Conservation (phyloP, 2,888 invertebrate genomes). For the Camptogramma bilineatum region DNA sequence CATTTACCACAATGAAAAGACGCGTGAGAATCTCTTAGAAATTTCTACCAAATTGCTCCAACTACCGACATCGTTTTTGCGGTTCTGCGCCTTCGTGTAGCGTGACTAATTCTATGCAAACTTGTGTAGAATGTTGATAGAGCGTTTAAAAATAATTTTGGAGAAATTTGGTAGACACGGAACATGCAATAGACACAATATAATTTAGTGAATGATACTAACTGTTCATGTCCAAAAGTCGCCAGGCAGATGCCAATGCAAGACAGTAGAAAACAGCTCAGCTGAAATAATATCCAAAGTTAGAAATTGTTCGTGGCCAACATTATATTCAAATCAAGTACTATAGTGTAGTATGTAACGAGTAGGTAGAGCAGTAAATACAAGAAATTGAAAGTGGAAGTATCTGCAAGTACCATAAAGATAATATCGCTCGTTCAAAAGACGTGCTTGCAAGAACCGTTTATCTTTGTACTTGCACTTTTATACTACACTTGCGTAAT, state of each 20-base stretch:
- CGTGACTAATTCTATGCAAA: conserved; percentile 49
- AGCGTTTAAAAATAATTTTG: conserved; percentile 23
- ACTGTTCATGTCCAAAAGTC: conserved; percentile 83
- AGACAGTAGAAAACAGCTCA: conserved; percentile 77
- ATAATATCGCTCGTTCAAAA: conserved; percentile 47
- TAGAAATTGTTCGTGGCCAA: conserved; percentile 1
- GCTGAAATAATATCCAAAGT: conserved; percentile 73
- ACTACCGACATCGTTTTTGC: conserved; percentile 63
- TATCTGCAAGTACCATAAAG: conserved; percentile 35
- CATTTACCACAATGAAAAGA: conserved; percentile 74
- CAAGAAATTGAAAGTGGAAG: conserved; percentile 56
- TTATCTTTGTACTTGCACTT: background rate
- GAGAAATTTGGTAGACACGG: conserved; percentile 36
- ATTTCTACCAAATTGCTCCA: conserved; percentile 72
- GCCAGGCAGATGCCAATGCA: conserved; percentile 78
- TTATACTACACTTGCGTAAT: conserved; percentile 28
- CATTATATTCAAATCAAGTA: background rate
- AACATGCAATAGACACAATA: conserved; percentile 28
- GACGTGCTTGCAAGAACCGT: conserved; percentile 29
- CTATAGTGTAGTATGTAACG: background rate
- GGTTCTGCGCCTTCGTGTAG: conserved; percentile 54
- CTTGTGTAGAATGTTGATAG: conserved; percentile 16
- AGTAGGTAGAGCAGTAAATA: conserved; percentile 10
- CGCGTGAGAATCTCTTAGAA: conserved; percentile 78
- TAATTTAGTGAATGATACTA: conserved; percentile 60